Evolutionary conservation across 2,797 vertebrate species (phyloP).

Genomic region (Chaunax sp.): DNA sequence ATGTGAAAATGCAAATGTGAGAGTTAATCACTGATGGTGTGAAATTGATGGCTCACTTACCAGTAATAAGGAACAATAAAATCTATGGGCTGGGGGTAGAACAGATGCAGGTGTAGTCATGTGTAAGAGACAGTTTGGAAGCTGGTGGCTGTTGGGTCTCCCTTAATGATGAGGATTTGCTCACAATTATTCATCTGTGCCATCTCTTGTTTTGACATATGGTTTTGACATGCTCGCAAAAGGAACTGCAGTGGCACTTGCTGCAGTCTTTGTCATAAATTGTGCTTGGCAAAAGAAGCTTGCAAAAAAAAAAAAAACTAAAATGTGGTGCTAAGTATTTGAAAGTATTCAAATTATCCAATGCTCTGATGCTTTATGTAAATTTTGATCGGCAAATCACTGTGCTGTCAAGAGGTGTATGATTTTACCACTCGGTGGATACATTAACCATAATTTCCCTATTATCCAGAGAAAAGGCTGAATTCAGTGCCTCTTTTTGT

Average conservation of each 20-base stretch:
- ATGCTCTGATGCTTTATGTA: conserved; percentile 1
- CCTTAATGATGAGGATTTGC: conserved; percentile 26
- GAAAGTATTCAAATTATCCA: neutral
- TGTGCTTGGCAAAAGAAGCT: conserved; percentile 1
- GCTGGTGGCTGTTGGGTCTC: neutral
- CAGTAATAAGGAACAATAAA: conserved; percentile 46
- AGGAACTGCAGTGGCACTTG: neutral
- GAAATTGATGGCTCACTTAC: conserved; percentile 40
- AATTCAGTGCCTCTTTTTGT: conserved; percentile 5
- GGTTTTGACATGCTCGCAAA: conserved; percentile 5
- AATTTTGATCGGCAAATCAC: conserved; percentile 20
- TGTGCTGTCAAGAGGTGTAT: conserved; percentile 16
- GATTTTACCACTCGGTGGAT: conserved; percentile 15
- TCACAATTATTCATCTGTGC: conserved; percentile 11
- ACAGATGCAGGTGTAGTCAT: conserved; percentile 54
- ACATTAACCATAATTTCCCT: conserved; percentile 17
- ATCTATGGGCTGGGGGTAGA: conserved; percentile 28
- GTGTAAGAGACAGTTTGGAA: conserved; percentile 31
- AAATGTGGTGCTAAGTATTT: too few species aligned
- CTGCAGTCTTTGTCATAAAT: neutral
- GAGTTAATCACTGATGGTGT: conserved; percentile 42
- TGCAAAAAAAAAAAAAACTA: too few species aligned
- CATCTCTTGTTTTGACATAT: conserved; percentile 4
- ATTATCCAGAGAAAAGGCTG: conserved; percentile 1
- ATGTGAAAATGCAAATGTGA: conserved; percentile 5